phyloP scores from a whole-genome alignment of 1,140 invertebrate species.

The Drosophila yakuba region DNA sequence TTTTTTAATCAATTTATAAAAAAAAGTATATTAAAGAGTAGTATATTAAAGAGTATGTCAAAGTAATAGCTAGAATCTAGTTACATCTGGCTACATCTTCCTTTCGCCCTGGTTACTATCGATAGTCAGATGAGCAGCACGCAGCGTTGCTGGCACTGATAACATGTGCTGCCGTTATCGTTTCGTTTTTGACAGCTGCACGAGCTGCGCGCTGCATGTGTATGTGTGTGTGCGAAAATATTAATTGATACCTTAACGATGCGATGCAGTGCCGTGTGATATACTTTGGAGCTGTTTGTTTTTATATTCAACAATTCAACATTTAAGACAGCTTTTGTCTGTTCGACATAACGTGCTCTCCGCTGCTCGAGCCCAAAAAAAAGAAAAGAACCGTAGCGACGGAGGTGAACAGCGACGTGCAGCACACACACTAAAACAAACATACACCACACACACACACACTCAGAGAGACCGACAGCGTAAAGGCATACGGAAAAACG shows the following conservation, averaged over 20 bases:
- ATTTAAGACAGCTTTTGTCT: constrained; percentile 10
- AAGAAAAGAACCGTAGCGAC: too few relatives aligned
- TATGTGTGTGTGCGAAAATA: constrained; percentile 12
- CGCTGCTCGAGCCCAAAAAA: background rate
- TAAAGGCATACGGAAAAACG: background rate
- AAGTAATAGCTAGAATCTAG: background rate
- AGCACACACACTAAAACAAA: constrained; percentile 8
- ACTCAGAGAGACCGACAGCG: too few relatives aligned
- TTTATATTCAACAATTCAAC: constrained; percentile 3
- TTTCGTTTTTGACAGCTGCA: constrained; percentile 13
- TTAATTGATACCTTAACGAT: constrained; percentile 22
- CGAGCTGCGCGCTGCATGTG: constrained; percentile 10
- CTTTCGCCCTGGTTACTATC: background rate
- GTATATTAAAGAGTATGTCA: too few relatives aligned
- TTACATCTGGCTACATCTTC: background rate
- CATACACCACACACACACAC: background rate
- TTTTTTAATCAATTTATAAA: too few relatives aligned
- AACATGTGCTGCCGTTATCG: constrained; percentile 9
- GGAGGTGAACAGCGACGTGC: constrained; percentile 12
- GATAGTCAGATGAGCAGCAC: background rate
- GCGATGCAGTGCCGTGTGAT: constrained; percentile 25
- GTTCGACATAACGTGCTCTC: constrained; percentile 17
- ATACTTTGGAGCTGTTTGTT: constrained; percentile 21
- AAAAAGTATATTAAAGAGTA: too few relatives aligned
- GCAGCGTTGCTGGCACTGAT: constrained; percentile 12